phyloP scores from a whole-genome alignment of 2,888 invertebrate species.

The Galerucella calmariensis region DNA sequence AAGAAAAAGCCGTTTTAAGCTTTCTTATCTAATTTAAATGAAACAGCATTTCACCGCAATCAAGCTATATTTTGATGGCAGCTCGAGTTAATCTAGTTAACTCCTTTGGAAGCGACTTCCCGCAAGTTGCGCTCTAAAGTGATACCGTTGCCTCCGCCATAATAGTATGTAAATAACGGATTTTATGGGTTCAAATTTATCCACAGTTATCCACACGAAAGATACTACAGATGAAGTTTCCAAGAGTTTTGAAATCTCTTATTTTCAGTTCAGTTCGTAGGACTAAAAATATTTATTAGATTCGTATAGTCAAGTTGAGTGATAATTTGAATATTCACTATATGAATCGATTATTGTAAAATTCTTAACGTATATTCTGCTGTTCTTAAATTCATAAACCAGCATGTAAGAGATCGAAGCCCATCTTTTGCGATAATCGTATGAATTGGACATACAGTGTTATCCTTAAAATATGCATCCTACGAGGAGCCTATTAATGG shows the following conservation, averaged over 20 bases:
- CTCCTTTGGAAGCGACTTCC: slow-evolving; percentile 32
- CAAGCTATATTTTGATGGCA: slow-evolving; percentile 39
- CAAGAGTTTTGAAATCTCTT: not conserved
- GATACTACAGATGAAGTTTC: slow-evolving; percentile 15
- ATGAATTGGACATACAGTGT: too few relatives aligned
- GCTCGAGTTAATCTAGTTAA: slow-evolving; percentile 38
- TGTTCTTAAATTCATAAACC: too few relatives aligned
- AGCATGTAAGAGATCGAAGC: too few relatives aligned
- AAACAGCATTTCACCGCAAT: slow-evolving; percentile 35
- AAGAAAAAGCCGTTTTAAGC: slow-evolving; percentile 31
- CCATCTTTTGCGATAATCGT: too few relatives aligned
- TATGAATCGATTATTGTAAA: too few relatives aligned
- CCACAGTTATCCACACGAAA: slow-evolving; percentile 29
- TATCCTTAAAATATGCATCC: too few relatives aligned
- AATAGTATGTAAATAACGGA: slow-evolving; percentile 43
- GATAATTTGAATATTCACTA: too few relatives aligned
- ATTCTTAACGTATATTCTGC: too few relatives aligned
- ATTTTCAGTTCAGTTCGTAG: not conserved
- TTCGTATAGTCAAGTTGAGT: too few relatives aligned
- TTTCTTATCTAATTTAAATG: slow-evolving; percentile 39
- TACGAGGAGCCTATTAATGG: too few relatives aligned
- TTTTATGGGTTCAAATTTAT: slow-evolving; percentile 36
- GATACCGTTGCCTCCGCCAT: slow-evolving; percentile 35
- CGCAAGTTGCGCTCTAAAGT: slow-evolving; percentile 30
- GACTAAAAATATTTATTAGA: too few relatives aligned